phyloP scores from a whole-genome alignment of 2,888 invertebrate species.

The Plebejus anna region DNA sequence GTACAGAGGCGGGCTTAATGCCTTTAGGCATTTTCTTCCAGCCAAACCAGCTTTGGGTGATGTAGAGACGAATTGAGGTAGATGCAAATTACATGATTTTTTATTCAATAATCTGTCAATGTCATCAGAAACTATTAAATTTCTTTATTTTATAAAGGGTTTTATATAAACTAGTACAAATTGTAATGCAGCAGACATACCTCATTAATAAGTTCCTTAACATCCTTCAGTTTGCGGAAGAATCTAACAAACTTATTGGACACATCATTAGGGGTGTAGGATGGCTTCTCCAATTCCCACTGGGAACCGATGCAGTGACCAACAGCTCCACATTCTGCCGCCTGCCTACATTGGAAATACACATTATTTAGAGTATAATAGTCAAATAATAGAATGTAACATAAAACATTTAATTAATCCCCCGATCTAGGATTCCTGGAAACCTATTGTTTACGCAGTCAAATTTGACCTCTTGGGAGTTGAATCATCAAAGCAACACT shows the following conservation, averaged over 20 bases:
- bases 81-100: no score
- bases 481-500: constrained; percentile 39
- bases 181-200: constrained; percentile 41
- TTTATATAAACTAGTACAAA: background rate
- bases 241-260: constrained; percentile 84
- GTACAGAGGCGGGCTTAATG: no score
- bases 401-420: background rate
- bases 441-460: no score
- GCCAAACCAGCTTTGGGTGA: no score
- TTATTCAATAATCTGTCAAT: no score
- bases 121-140: no score
- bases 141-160: no score
- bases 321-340: constrained; percentile 88
- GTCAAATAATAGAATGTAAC: background rate
- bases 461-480: no score
- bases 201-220: constrained; percentile 65
- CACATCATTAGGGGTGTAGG: constrained; percentile 84
- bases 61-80: no score
- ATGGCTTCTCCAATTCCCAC: constrained; percentile 85
- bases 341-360: constrained; percentile 74
- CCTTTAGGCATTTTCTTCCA: no score
- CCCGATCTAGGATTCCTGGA: no score
- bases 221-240: constrained; percentile 65
- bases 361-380: background rate
- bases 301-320: constrained; percentile 90